These are phyloP conservation scores for Potamilus streckersoni DNA, from an alignment of 1,140 invertebrate species.

Conservation along the genomic window DNA sequence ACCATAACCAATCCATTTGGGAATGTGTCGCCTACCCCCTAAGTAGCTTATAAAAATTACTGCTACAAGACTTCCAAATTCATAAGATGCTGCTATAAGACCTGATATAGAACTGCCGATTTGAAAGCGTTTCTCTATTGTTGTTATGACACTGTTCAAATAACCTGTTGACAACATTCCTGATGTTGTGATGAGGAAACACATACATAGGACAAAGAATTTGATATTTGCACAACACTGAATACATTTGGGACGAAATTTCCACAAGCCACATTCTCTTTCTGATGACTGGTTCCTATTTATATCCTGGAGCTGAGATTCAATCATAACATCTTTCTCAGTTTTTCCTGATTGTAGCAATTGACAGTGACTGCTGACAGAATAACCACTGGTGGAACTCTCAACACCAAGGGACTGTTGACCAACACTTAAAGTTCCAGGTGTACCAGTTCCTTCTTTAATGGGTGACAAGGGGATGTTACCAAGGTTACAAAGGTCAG, in stretches of 20 bases:
- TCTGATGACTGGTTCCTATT: constrained; percentile 18
- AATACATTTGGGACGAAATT: constrained; percentile 82
- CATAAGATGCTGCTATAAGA: constrained; percentile 92
- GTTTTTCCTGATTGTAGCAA: constrained; percentile 42
- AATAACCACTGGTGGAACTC: constrained; percentile 48
- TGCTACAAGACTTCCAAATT: constrained; percentile 93
- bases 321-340: constrained; percentile 48
- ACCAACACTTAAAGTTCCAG: constrained; percentile 38
- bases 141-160: constrained; percentile 96
- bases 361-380: constrained; percentile 43
- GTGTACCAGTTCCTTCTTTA: constrained; percentile 28
- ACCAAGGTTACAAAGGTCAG: constrained; percentile 16
- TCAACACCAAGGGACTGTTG: constrained; percentile 40
- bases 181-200: constrained; percentile 85
- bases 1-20: constrained; percentile 95
- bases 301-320: constrained; percentile 24
- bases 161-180: constrained; percentile 73
- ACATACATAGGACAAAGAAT: constrained; percentile 92
- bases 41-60: constrained; percentile 97
- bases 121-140: constrained; percentile 96
- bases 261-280: constrained; percentile 85
- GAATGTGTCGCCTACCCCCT: constrained; percentile 91
- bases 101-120: constrained; percentile 93
- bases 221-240: constrained; percentile 81
- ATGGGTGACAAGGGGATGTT: constrained; percentile 17